Conservation (phyloP, 2,113 vertebrate genomes). For the Suricata suricatta region DNA sequence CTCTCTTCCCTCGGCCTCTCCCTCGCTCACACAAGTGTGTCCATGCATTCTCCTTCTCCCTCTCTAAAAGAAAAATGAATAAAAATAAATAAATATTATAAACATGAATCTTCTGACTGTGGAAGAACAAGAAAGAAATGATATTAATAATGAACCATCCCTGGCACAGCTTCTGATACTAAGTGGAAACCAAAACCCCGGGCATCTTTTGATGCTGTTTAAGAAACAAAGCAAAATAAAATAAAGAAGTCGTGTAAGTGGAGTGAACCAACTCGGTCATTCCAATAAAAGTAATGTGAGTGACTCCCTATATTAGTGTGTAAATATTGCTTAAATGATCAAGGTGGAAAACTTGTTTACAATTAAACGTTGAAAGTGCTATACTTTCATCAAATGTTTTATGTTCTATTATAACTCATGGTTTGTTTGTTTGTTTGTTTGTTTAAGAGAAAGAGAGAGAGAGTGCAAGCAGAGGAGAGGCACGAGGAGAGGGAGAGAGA, state of each 20-base stretch:
- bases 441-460: no score
- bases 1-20: no score
- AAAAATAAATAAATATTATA: constrained; percentile 32
- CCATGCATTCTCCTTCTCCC: no score
- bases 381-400: not conserved
- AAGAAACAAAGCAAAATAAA: constrained; percentile 42
- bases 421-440: not conserved
- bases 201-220: not conserved
- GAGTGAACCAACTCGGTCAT: not conserved
- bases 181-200: not conserved
- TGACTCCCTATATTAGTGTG: not conserved
- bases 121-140: constrained; percentile 53
- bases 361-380: constrained; percentile 39
- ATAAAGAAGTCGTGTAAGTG: not conserved
- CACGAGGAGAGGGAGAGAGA: no score
- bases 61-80: no score
- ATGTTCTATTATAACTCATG: not conserved
- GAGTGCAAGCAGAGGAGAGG: no score
- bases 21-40: no score
- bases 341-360: not conserved
- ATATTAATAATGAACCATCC: not conserved
- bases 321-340: not conserved
- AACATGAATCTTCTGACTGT: constrained; percentile 56
- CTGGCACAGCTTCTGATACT: not conserved
- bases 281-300: not conserved